Evolutionary conservation across 2,113 vertebrate species (phyloP).

Genomic region (Nothoprocta pentlandii): DNA sequence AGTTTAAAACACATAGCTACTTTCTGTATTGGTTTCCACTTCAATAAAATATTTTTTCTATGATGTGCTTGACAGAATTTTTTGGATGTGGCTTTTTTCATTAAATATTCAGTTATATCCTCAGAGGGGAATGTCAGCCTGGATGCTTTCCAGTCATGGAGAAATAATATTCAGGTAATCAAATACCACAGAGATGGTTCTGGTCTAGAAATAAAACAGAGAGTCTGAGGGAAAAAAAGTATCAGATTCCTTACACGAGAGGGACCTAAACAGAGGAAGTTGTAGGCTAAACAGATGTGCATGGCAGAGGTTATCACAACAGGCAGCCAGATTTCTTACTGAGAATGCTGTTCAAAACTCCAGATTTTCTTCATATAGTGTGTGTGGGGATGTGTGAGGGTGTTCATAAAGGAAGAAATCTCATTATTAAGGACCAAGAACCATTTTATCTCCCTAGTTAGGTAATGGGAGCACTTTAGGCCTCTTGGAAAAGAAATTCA

Average conservation of each 20-base stretch:
- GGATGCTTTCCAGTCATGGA: not conserved
- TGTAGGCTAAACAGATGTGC: not conserved
- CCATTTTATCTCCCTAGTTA: not conserved
- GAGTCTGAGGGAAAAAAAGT: not conserved
- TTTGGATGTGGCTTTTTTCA: not conserved
- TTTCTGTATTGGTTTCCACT: not conserved
- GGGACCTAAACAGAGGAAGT: not conserved
- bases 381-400: too few species aligned
- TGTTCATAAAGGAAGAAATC: not conserved
- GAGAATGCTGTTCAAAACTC: not conserved
- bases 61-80: not conserved
- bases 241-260: not conserved
- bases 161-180: not conserved
- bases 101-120: not conserved
- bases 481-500: slow-evolving; percentile 21
- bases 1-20: not conserved
- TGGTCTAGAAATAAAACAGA: not conserved
- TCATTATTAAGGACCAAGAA: not conserved
- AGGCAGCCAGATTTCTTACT: not conserved
- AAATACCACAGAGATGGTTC: not conserved
- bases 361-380: not conserved
- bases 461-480: not conserved
- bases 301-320: not conserved
- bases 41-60: not conserved
- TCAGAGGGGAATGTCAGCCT: not conserved